Conservation (phyloP, 2,113 vertebrate genomes). For the Heliornis fulica region DNA sequence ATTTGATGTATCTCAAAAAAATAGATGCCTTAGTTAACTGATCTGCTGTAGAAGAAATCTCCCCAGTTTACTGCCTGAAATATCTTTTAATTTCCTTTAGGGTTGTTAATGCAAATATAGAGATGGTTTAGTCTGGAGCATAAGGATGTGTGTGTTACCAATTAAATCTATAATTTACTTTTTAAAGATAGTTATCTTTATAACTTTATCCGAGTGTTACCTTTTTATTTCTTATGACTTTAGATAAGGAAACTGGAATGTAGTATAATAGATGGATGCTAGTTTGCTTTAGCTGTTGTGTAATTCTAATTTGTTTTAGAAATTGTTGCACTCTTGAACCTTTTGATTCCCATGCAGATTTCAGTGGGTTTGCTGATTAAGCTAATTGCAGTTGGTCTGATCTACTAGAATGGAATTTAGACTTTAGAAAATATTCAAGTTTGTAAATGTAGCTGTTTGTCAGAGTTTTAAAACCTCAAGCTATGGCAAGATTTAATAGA, state of each 20-base stretch:
- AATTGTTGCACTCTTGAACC: background rate
- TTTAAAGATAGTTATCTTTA: background rate
- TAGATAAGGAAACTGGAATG: background rate
- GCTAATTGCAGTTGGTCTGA: background rate
- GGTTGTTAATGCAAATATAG: background rate
- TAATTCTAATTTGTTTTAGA: background rate
- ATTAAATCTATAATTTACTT: background rate
- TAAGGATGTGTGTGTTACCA: background rate
- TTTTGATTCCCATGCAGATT: background rate
- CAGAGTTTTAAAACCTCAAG: background rate
- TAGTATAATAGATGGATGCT: background rate
- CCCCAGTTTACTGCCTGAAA: background rate
- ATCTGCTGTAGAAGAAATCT: background rate
- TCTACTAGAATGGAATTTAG: background rate
- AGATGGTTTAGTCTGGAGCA: background rate
- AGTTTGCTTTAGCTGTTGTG: background rate
- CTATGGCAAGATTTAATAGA: background rate
- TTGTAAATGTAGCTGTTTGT: background rate
- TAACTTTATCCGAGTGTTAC: background rate
- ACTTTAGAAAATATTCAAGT: background rate
- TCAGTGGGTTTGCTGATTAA: background rate
- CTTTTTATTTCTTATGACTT: background rate
- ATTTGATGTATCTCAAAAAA: background rate
- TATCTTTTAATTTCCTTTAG: background rate
- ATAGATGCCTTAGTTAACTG: background rate